Evolutionary conservation across 2,797 vertebrate species (phyloP), one percentile per base, ranked within the genome.

Genomic region (Lycodopsis pacificus): DNA sequence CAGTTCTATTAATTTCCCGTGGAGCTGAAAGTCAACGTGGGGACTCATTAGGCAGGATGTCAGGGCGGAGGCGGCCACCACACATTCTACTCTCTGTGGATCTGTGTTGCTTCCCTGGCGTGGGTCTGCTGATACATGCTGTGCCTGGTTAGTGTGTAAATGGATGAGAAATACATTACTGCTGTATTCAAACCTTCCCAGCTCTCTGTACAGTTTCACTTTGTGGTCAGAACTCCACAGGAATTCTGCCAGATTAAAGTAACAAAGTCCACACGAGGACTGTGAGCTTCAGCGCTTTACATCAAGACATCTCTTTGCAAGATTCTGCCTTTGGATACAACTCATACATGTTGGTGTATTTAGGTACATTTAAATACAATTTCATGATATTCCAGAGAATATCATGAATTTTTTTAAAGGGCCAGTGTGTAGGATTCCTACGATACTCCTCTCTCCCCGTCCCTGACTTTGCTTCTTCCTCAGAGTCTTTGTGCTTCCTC

Each of bases 1-100:
- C 74, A 36, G 80, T 32, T 78, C 71, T 59, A 85, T 88, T 85
- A 40, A 70, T 73, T 80, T 73, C 65, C 73, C 30, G 10, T 38
- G 51, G 32, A 83, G 80, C 57, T 12, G 62, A 76, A 48, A 74
- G 75, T 84, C 74, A 65, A 25, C 59, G 66, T 76, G 61, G 48
- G 68, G 67, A 62, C 62, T 72, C 64, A 76, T 80, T 73, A 73
- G 73, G 44, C 69, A 61, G 67, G 49, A 74, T 30, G 30, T 5
- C 27, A 51, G 64, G 25, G 61, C n/a, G 27, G n/a, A 78, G 42
- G 13, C 51, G 67, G 57, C 36, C 69, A 22, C 36, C 69, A 22
- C 42, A 32, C 58, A 64, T 71, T 65, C 12, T 4, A 30, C 4
- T 30, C 5, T 30, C 30, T 30, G 30, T 30, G 30, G 30, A 30